Evolutionary conservation across 2,797 vertebrate genomes (phyloP).

Genomic region (Hippocampus kuda): DNA sequence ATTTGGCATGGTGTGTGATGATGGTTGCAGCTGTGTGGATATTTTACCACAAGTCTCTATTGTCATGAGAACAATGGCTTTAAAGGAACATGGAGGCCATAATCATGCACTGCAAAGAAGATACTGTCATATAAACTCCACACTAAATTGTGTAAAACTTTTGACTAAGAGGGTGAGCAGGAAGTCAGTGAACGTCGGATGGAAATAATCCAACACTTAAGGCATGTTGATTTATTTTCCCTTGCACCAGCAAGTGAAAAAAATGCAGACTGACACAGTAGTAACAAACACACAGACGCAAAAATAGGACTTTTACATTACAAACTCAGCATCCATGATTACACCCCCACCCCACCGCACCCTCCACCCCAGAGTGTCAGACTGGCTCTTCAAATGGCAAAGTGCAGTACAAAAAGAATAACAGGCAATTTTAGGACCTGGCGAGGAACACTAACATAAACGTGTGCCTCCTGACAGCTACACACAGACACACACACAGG

Average conservation of each 20-base stretch:
- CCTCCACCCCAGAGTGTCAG: background rate
- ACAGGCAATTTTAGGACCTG: constrained; percentile 17
- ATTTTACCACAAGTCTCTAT: too few relatives aligned
- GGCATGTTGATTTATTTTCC: constrained; percentile 64
- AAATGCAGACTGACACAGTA: constrained; percentile 51
- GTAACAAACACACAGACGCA: constrained; percentile 29
- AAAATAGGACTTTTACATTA: constrained; percentile 37
- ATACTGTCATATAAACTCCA: too few relatives aligned
- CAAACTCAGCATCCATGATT: constrained; percentile 37
- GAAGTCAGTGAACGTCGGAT: background rate
- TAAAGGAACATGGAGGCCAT: too few relatives aligned
- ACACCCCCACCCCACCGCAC: constrained; percentile 8
- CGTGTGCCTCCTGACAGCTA: constrained; percentile 31
- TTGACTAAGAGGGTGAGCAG: constrained; percentile 38
- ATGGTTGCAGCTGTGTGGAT: too few relatives aligned
- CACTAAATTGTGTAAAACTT: background rate
- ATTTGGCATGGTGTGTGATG: too few relatives aligned
- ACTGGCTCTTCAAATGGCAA: constrained; percentile 34
- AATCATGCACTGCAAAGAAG: too few relatives aligned
- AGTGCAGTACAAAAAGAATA: constrained; percentile 8
- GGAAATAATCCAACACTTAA: constrained; percentile 44
- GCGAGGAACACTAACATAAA: constrained; percentile 33
- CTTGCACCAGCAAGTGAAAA: constrained; percentile 49
- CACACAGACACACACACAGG: constrained; percentile 38
- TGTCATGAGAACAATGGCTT: too few relatives aligned